These are phyloP conservation scores for Tethya wilhelma DNA, from an alignment of 37 sponge, comb jelly and placozoan genomes.

Conservation along the genomic window DNA sequence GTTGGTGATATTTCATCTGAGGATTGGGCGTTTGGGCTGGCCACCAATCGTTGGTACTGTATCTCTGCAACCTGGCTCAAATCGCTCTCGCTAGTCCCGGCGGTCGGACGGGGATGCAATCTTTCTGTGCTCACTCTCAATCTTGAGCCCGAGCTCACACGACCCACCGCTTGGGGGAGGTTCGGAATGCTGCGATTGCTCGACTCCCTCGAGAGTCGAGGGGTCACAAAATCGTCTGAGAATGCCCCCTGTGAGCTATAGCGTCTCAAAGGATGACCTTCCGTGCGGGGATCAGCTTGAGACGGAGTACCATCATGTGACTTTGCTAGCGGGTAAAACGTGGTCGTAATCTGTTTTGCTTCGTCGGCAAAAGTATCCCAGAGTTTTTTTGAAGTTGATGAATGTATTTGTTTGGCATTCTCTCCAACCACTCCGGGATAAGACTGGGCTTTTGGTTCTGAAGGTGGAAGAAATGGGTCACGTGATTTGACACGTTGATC, in stretches of 20 bases:
- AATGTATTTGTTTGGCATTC: no score
- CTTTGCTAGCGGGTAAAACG: not conserved
- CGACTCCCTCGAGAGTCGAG: constrained; percentile 3
- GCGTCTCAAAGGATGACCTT: not conserved
- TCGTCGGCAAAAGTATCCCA: no score
- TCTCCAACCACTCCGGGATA: no score
- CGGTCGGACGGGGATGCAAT: not conserved
- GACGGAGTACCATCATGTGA: not conserved
- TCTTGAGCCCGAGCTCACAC: not conserved
- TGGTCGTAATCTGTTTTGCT: no score
- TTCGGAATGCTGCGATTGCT: not conserved
- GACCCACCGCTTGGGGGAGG: not conserved
- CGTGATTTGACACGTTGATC: no score
- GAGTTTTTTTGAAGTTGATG: no score
- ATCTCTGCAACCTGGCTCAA: constrained; percentile 10
- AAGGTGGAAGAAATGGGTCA: no score
- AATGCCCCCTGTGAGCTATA: constrained; percentile 8
- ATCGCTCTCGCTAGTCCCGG: constrained; percentile 9
- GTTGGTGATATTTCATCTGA: not conserved
- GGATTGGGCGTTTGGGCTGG: constrained; percentile 6
- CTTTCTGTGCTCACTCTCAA: not conserved
- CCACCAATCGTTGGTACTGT: not conserved
- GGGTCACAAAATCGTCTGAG: constrained; percentile 16
- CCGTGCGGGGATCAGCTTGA: not conserved
- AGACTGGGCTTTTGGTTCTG: no score